These are phyloP conservation scores for Oplegnathus fasciatus DNA, from an alignment of 2,113 vertebrate genomes.

Conservation along the genomic window DNA sequence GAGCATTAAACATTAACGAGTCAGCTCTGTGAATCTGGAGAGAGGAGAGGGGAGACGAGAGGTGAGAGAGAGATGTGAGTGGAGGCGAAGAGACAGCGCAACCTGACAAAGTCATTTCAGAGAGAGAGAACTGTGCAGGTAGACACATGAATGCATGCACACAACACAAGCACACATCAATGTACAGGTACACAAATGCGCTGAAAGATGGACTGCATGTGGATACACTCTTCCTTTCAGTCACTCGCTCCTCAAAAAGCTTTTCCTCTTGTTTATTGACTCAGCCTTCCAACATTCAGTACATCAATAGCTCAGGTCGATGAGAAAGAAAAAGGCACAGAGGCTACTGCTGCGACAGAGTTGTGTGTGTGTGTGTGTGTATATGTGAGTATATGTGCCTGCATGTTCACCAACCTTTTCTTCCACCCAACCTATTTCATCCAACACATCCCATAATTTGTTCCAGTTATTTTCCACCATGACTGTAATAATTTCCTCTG, in stretches of 20 bases:
- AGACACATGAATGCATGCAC: slow-evolving; percentile 3
- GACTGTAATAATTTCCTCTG: slow-evolving; percentile 43
- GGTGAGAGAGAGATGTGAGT: slow-evolving; percentile 45
- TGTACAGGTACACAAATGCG: slow-evolving; percentile 2
- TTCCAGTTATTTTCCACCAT: slow-evolving; percentile 59
- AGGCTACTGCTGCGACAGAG: slow-evolving; percentile 50
- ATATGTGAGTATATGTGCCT: slow-evolving; percentile 3
- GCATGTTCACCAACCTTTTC: slow-evolving; percentile 30
- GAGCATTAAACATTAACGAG: slow-evolving; percentile 84
- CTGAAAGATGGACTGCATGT: slow-evolving; percentile 45
- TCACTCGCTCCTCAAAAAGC: slow-evolving; percentile 64
- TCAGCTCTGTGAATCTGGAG: slow-evolving; percentile 66
- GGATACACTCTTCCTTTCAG: slow-evolving; percentile 52
- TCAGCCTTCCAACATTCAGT: slow-evolving; percentile 62
- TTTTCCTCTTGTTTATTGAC: slow-evolving; percentile 78
- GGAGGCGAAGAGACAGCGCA: slow-evolving; percentile 41
- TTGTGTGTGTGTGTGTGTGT: background rate
- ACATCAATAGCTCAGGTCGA: slow-evolving; percentile 73
- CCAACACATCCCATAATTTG: slow-evolving; percentile 54
- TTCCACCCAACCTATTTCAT: slow-evolving; percentile 36
- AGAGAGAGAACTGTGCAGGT: slow-evolving; percentile 27
- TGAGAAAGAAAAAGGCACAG: slow-evolving; percentile 64
- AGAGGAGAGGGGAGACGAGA: slow-evolving; percentile 25
- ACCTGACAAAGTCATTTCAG: slow-evolving; percentile 33
- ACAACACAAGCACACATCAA: slow-evolving; percentile 3